Base-by-base conservation (phyloP, 2,888 invertebrate species). In the Harpalus rubripes region DNA sequence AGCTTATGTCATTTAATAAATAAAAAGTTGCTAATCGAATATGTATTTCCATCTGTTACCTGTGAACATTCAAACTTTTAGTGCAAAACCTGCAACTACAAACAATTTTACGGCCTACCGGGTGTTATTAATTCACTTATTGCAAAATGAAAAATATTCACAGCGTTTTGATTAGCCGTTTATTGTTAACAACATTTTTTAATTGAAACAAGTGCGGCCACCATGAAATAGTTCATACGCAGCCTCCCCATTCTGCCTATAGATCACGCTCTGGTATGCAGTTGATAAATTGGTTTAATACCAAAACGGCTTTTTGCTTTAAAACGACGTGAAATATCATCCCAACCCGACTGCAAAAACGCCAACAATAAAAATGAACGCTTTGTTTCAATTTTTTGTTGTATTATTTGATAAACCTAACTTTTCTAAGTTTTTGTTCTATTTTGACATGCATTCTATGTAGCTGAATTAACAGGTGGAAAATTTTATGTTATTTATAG, bases 271-370 rank as follows among this genome's bases (percentile, higher is more conserved):
- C 22, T 16, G 15, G 78, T 18, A 22, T 18, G 56, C 52, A 58
- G 78, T 52, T 78, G 78, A 78, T 78, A 78, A 78, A 78, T 78
- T 78, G 78, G 52, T 78, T 78, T 78, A 44, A 78, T 78, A 58
- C 78, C 58, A 32, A 52, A 78, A 26, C 52, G 56, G 68, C 68
- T 68, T 68, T 68, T 68, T 68, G 58, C 78, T 52, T 78, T 78
- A 58, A 78, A 52, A 56, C 52, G 56, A 78, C 58, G 58, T 56
- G 58, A 78, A 68, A 68, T 58, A 78, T 58, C 78, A 56, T 22
- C 26, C 56, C 44, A 10, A 26, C 7, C 26, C 56, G 44, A 56
- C 0, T 58, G n/a, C 26, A 78, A 78, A 78, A 78, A 78, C 68
- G 10, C 68, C 15, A 68, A 68, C 68, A 68, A 68, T 68, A 68